Evolutionary conservation across 2,888 invertebrate species (phyloP).

Genomic region (Aethes cnicana): DNA sequence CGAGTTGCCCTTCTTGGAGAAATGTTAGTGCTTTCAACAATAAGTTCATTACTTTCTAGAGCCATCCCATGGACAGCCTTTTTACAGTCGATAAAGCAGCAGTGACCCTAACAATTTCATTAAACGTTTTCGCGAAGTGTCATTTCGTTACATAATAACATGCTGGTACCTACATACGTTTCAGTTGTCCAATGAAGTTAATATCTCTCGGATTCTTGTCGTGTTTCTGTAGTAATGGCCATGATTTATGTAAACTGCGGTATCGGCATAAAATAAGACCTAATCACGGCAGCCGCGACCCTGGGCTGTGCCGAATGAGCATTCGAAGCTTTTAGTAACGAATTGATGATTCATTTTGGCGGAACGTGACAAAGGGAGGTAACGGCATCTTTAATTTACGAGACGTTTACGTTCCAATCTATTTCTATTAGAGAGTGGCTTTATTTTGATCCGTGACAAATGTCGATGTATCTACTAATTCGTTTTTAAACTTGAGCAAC

Average conservation of each 20-base stretch:
- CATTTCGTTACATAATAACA: too few relatives aligned
- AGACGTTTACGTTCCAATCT: constrained; percentile 9
- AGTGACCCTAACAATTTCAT: too few relatives aligned
- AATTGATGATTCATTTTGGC: constrained; percentile 27
- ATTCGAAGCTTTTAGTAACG: constrained; percentile 35
- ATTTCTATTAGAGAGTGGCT: not conserved
- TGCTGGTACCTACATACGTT: too few relatives aligned
- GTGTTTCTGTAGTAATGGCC: constrained; percentile 32
- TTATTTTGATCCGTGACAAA: not conserved
- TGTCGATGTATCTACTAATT: not conserved
- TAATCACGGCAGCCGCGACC: constrained; percentile 51
- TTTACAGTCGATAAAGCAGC: too few relatives aligned
- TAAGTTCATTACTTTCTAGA: too few relatives aligned
- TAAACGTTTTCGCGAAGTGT: too few relatives aligned
- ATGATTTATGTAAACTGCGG: constrained; percentile 32
- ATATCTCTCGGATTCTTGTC: constrained; percentile 14
- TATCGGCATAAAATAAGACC: constrained; percentile 45
- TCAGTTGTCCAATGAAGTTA: constrained; percentile 7
- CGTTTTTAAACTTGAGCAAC: not conserved
- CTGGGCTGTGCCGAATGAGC: constrained; percentile 42
- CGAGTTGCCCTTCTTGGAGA: too few relatives aligned
- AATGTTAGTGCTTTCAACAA: too few relatives aligned
- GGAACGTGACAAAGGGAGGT: constrained; percentile 17
- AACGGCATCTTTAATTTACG: constrained; percentile 20
- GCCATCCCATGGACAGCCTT: too few relatives aligned